Base-by-base conservation (phyloP, 1,140 invertebrate species). In the Polyergus mexicanus region DNA sequence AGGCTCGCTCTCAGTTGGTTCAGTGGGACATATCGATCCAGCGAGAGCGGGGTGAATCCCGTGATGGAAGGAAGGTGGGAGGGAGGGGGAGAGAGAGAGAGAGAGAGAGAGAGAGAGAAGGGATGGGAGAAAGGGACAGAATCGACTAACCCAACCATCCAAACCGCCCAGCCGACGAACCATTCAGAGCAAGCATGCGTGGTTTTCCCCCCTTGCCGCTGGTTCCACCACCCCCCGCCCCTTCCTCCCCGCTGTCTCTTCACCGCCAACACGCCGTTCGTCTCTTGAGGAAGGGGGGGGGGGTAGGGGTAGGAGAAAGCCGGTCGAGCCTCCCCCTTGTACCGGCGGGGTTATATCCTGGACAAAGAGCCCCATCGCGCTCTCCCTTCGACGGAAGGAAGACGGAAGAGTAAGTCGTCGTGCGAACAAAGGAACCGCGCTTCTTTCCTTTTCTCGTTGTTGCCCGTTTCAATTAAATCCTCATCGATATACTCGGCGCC, bases 1-100 rank as follows among this genome's bases (percentile, higher is more conserved):
- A 88, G 76, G 56, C 60, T 89, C 75, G 81, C 85, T 87, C 78
- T 83, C 85, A 89, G 87, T 90, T 88, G 89, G 89, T 91, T 91
- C 88, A 91, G 78, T 90, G 83, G 88, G 86, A 86, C 89, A 91
- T 89, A 91, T 91, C 88, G 89, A 91, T 90, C 89, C 86, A 60
- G 56, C 65, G 75, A 80, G 63, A 80, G 63, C 86, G 86, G 32
- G 51, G 51, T 38, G 78, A 51, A 74, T 47, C 32, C 47, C 10
- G 63, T 22, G 85, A 28, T 44, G 32, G 69, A 56, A 38, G 25
- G 35, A 58, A 54, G 47, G 71, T 0, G 60, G 69, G 22, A 19
- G 19, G 11, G 19, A 10, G 32, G 35, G n/a, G 13, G 35, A 32
- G 8, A n/a, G 44, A 44, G 35, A 13, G 19, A 22, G 54, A 16